Evolutionary conservation across 2,797 vertebrate genomes (phyloP), one percentile per base, ranked within the genome.

Genomic region (Rhinella marina): DNA sequence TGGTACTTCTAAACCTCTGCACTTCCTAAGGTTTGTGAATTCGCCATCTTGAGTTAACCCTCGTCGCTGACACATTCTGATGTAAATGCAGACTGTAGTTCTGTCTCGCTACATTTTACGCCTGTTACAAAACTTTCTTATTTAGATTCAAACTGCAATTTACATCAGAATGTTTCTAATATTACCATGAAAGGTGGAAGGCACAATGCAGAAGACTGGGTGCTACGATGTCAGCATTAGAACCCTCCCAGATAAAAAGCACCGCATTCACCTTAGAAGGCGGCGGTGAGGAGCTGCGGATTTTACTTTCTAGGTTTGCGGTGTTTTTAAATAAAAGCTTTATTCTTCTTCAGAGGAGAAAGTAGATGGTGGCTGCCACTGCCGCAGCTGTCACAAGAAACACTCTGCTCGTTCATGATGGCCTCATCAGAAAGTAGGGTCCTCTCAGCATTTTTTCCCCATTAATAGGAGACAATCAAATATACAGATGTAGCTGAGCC

Each of bases 301-400:
- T 81, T n/a, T 19, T 62, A 9, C 27, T 62, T 64, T n/a, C 29
- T 2, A 23, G 57, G 57, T 62, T 41, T 21, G 1, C 10, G 3
- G 27, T n/a, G n/a, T 48, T 32, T 14, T 17, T n/a, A 61, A 62
- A 32, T 25, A 23, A 79, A 21, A 13, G 57, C 79, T 62, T 62
- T n/a, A 81, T 23, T 79, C n/a, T 66, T 41, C 79, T 41, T 23
- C 29, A 48, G 19, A 48, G 73, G 61, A 64, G 70, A 73, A 29
- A 11, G 9, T 10, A 9, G 14, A 77, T 16, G 54, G 41, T 6
- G 73, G 52, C 19, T 85, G 84, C 64, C 72, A 76, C 84, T 16
- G 23, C 73, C 3, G 25, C 29, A 1, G 70, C 68, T 85, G 73
- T 85, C 83, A 85, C 19, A 76, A 48, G 29, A 14, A 76, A 85